Base-by-base conservation (phyloP, 2,888 invertebrate genomes). In the Ophion ellenae region DNA sequence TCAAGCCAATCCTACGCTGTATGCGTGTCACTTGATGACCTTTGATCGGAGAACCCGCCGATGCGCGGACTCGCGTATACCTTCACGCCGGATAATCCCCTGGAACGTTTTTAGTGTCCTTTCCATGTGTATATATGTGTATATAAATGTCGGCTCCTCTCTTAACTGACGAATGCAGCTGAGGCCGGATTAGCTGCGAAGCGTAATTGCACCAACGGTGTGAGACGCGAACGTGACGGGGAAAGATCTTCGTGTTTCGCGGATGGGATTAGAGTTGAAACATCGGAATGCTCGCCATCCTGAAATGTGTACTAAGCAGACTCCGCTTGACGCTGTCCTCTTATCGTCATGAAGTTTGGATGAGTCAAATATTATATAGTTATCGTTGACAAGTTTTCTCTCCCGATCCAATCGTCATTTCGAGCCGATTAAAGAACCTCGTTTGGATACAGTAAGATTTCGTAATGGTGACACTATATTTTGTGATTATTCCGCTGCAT, bases 121-220 rank as follows among this genome's bases (percentile, higher is more conserved):
- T 40, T 40, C 40, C 7, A 40, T 40, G 1, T 5, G 40, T 40
- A 40, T 40, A 1, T 5, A 9, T 6, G 32, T 53, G 9, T 45
- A 71, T 40, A 45, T 6, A 11, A 45, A 45, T 2, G 10, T 45
- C 9, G 40, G 40, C 40, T 14, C 47, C 14, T 47, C 11, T 5
- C 10, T 14, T 1, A 47, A 47, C 47, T 4, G 47, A 47, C 47
- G 47, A 47, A 47, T 47, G 47, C 47, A 14, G 14, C 47, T 0
- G 47, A 63, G 40, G 7, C 40, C 7, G 40, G 78, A 79, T 83
- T 79, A 79, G 63, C 24, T 57, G 61, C n/a, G 40, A 74, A 63
- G 74, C 28, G 61, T 66, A 71, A 61, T 47, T 47, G 14, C 47
- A 45, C 63, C 6, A 53, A 61, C 20, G 45, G 36, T 45, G 63